Conservation (phyloP, 2,113 vertebrate genomes). For the Myocastor coypus region DNA sequence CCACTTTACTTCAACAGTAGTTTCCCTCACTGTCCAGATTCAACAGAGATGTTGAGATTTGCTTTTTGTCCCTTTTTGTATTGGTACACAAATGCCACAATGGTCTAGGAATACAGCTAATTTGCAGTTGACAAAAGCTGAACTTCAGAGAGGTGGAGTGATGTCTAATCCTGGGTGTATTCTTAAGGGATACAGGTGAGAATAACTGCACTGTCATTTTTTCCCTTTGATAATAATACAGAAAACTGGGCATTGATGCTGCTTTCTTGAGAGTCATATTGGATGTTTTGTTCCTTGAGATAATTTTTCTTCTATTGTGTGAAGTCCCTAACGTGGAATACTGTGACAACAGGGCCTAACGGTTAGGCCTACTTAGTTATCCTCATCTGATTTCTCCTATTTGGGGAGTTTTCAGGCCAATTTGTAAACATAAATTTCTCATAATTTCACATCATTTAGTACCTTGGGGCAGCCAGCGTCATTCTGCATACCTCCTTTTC, state of each 20-base stretch:
- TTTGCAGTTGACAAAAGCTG: background rate
- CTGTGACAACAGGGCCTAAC: background rate
- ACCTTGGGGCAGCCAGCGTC: slow-evolving; percentile 53
- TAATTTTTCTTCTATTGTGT: background rate
- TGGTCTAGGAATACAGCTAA: background rate
- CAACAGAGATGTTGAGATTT: background rate
- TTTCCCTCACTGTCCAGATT: background rate
- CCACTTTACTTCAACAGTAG: background rate
- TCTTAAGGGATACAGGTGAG: background rate
- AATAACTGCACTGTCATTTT: background rate
- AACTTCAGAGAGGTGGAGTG: background rate
- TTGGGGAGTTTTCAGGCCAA: slow-evolving; percentile 3
- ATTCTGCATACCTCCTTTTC: slow-evolving; percentile 64
- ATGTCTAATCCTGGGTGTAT: background rate
- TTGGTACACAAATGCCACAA: background rate
- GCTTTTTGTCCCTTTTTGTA: background rate
- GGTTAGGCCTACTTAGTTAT: background rate
- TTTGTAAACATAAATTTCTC: slow-evolving; percentile 8
- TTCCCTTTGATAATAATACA: slow-evolving; percentile 16
- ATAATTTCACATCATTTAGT: slow-evolving; percentile 65
- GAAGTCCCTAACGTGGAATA: background rate
- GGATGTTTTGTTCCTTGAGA: background rate
- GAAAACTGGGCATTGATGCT: background rate
- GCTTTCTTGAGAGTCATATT: background rate
- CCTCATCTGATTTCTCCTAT: slow-evolving; percentile 20